Conservation (phyloP, 2,888 invertebrate species). For the Drosophila leonis region DNA sequence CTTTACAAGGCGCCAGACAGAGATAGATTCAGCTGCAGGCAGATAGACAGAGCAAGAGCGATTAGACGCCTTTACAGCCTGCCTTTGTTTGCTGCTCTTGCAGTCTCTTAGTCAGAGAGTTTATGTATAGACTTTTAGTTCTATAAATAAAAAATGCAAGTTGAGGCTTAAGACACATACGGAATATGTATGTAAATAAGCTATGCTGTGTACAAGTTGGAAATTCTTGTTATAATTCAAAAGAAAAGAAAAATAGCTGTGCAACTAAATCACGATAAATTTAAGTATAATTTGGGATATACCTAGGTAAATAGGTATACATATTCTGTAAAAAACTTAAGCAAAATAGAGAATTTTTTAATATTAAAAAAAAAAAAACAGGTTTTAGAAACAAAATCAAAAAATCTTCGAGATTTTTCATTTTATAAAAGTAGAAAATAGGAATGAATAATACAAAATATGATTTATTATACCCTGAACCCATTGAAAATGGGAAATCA, state of each 20-base stretch:
- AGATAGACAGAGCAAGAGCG: not conserved
- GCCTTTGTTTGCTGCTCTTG: conserved; percentile 30
- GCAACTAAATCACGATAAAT: not conserved
- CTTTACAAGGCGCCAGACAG: not conserved
- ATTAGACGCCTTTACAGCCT: conserved; percentile 2
- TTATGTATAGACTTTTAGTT: conserved; percentile 23
- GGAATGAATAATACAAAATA: too few species aligned
- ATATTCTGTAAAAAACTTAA: too few species aligned
- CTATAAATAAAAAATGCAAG: conserved; percentile 5
- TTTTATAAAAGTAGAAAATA: too few species aligned
- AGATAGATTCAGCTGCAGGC: not conserved
- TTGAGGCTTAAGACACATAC: not conserved
- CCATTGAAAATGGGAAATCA: too few species aligned
- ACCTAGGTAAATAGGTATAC: too few species aligned
- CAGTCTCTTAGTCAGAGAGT: conserved; percentile 24
- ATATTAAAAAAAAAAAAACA: too few species aligned
- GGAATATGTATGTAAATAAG: not conserved
- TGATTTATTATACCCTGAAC: too few species aligned
- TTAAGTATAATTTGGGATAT: too few species aligned
- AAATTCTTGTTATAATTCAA: not conserved
- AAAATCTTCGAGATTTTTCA: too few species aligned
- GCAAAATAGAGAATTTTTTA: too few species aligned
- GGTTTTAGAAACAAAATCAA: too few species aligned
- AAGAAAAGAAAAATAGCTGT: not conserved
- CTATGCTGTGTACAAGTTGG: not conserved